phyloP scores from a whole-genome alignment of 2,113 vertebrate genomes.

The Rana temporaria region DNA sequence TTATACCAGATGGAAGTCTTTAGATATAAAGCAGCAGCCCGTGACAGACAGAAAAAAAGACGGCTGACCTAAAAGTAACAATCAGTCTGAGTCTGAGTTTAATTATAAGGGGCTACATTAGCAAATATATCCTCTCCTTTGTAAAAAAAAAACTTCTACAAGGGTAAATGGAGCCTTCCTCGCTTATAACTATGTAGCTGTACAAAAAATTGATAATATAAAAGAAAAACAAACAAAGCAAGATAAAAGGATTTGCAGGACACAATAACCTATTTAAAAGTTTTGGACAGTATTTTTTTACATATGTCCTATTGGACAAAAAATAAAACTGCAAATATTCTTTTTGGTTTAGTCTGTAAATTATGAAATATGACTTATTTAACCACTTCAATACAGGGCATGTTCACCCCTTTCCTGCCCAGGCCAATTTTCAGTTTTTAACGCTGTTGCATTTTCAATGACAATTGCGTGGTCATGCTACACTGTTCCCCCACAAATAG shows the following conservation, averaged over 20 bases:
- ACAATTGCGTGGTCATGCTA: too few relatives aligned
- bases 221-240: not conserved
- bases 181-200: not conserved
- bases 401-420: too few relatives aligned
- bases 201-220: not conserved
- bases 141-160: not conserved
- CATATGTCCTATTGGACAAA: too few relatives aligned
- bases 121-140: not conserved
- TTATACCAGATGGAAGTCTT: conserved; percentile 9
- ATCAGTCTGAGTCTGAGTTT: conserved; percentile 34
- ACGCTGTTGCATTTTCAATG: too few relatives aligned
- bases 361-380: too few relatives aligned
- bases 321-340: too few relatives aligned
- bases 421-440: too few relatives aligned
- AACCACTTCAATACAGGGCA: too few relatives aligned
- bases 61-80: conserved; percentile 21
- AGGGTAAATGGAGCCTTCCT: not conserved
- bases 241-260: not conserved
- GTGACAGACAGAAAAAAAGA: conserved; percentile 12
- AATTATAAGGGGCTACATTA: conserved; percentile 30
- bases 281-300: too few relatives aligned
- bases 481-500: too few relatives aligned
- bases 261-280: too few relatives aligned
- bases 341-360: too few relatives aligned
- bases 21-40: conserved; percentile 36